A percentile compares a stretch with the other conserved stretches of the same genome.
phyloP scores from a whole-genome alignment of 1,140 invertebrate species.

The Drosophila sucinea region DNA sequence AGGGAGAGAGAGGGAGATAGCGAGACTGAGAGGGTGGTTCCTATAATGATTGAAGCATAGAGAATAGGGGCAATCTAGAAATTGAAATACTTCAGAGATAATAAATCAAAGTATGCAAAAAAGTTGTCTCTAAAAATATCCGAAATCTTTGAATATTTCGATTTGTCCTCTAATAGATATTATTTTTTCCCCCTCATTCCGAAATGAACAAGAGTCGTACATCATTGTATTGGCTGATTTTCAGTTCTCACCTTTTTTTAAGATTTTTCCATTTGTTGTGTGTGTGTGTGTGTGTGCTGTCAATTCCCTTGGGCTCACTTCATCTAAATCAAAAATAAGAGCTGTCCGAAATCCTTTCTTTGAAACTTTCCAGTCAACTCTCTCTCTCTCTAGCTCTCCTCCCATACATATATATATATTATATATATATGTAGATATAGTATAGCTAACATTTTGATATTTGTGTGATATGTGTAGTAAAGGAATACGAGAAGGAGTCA shows the following conservation, averaged over 20 bases:
- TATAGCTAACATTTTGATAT: slow-evolving; percentile 61
- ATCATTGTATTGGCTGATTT: not conserved
- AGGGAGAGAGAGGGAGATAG: slow-evolving; percentile 23
- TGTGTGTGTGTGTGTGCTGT: not conserved
- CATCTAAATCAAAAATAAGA: slow-evolving; percentile 42
- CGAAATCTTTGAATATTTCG: not conserved
- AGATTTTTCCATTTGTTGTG: not conserved
- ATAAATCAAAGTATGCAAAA: not conserved
- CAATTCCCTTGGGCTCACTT: slow-evolving; percentile 36
- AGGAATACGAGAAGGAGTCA: not conserved
- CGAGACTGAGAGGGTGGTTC: slow-evolving; percentile 30
- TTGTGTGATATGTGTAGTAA: slow-evolving; percentile 54
- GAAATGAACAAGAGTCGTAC: slow-evolving; percentile 15
- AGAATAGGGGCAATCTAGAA: not conserved
- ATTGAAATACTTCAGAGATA: not conserved
- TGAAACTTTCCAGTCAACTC: slow-evolving; percentile 48
- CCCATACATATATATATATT: slow-evolving; percentile 24
- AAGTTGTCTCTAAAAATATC: not conserved
- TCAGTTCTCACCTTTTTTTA: not conserved
- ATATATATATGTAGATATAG: slow-evolving; percentile 37
- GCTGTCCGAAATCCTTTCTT: slow-evolving; percentile 38
- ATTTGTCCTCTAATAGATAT: slow-evolving; percentile 7
- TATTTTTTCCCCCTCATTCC: not conserved
- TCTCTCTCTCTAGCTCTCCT: slow-evolving; percentile 20
- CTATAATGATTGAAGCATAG: slow-evolving; percentile 16